phyloP scores from a whole-genome alignment of 2,888 invertebrate genomes.

The Calliphora vomitoria region DNA sequence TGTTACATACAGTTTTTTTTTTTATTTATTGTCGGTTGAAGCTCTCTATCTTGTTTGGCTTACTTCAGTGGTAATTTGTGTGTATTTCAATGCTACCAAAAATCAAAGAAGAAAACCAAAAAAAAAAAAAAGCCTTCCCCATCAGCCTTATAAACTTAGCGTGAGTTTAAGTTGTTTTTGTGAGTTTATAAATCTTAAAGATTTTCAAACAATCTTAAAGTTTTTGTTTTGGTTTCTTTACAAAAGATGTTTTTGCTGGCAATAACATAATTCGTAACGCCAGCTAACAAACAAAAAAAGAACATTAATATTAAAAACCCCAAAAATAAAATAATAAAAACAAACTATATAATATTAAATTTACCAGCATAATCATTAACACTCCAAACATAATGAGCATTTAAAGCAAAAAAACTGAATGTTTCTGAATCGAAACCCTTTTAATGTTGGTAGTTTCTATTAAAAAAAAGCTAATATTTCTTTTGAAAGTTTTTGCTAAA shows the following conservation, averaged over 20 bases:
- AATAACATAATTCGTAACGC: conserved; percentile 72
- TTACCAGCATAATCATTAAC: conserved; percentile 65
- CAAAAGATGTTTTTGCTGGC: conserved; percentile 35
- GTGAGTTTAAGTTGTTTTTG: conserved; percentile 54
- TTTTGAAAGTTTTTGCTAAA: conserved; percentile 7
- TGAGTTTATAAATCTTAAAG: conserved; percentile 8
- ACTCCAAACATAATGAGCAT: conserved; percentile 45
- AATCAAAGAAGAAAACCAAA: background rate
- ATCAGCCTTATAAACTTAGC: conserved; percentile 53
- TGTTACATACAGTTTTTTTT: conserved; percentile 20
- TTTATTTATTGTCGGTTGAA: conserved; percentile 4
- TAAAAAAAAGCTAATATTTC: conserved; percentile 5
- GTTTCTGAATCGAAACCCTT: conserved; percentile 17
- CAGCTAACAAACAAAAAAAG: conserved; percentile 10
- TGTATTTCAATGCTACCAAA: conserved; percentile 44
- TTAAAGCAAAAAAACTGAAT: conserved; percentile 13
- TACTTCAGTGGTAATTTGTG: conserved; percentile 57
- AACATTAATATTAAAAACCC: conserved; percentile 18
- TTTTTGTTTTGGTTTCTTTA: conserved; percentile 30
- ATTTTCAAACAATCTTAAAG: background rate
- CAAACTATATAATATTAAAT: background rate
- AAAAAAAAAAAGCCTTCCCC: conserved; percentile 38
- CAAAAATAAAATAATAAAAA: conserved; percentile 26
- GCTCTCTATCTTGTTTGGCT: background rate
- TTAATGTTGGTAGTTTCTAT: conserved; percentile 33